These are phyloP conservation scores for Bostrychus sinensis DNA, from an alignment of 2,113 vertebrate species.

Conservation along the genomic window DNA sequence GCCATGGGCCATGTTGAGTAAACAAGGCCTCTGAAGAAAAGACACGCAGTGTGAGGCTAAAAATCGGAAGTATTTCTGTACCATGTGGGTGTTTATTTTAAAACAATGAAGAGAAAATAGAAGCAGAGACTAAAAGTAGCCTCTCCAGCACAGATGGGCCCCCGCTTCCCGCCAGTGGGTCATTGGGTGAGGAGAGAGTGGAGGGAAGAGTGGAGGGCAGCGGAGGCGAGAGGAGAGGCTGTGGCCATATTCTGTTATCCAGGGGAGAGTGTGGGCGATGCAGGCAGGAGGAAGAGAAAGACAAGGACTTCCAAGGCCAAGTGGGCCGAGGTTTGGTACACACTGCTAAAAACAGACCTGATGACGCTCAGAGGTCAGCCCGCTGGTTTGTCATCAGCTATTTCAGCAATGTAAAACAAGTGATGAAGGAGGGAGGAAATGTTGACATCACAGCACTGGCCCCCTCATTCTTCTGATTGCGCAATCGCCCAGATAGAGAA, in stretches of 20 bases:
- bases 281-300: constrained; percentile 69
- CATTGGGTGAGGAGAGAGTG: constrained; percentile 77
- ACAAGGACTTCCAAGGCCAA: constrained; percentile 73
- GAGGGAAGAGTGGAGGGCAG: constrained; percentile 59
- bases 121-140: constrained; percentile 76
- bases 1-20: constrained; percentile 39
- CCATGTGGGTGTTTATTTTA: constrained; percentile 38
- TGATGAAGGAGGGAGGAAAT: constrained; percentile 50
- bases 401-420: constrained; percentile 65
- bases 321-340: constrained; percentile 62
- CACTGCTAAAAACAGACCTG: constrained; percentile 66
- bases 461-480: constrained; percentile 49
- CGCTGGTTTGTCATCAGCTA: constrained; percentile 68
- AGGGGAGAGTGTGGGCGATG: constrained; percentile 73
- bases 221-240: constrained; percentile 62
- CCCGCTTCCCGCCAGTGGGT: constrained; percentile 82
- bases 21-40: constrained; percentile 53
- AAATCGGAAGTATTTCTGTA: constrained; percentile 64
- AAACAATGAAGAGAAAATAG: constrained; percentile 70
- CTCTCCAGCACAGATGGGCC: constrained; percentile 67
- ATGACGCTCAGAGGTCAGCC: constrained; percentile 68
- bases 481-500: constrained; percentile 36
- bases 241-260: constrained; percentile 59
- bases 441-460: constrained; percentile 62
- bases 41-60: constrained; percentile 38